A percentile compares a stretch with the other conserved stretches of the same genome.
Evolutionary conservation across 2,113 vertebrate genomes (phyloP).

Genomic region (Brachirus orientalis): DNA sequence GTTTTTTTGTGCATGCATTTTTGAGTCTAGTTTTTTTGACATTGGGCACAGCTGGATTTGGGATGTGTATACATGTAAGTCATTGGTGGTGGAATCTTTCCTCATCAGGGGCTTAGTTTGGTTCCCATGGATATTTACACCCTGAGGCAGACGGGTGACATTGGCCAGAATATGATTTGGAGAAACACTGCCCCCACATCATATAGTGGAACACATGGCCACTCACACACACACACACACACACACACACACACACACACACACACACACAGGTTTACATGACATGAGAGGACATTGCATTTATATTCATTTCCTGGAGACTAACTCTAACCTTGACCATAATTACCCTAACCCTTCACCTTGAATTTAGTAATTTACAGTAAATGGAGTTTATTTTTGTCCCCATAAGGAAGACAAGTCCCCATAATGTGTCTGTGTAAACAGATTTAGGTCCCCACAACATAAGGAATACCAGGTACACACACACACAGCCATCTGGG

Average conservation of each 20-base stretch:
- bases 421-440: too few relatives aligned
- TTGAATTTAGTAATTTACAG: too few relatives aligned
- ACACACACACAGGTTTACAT: too few relatives aligned
- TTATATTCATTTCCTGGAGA: too few relatives aligned
- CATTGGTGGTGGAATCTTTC: slow-evolving; percentile 31
- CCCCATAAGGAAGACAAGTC: too few relatives aligned
- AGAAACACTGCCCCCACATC: slow-evolving; percentile 68
- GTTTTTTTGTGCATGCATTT: too few relatives aligned
- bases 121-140: slow-evolving; percentile 78
- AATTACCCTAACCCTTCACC: too few relatives aligned
- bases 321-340: too few relatives aligned
- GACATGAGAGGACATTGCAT: too few relatives aligned
- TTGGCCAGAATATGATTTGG: slow-evolving; percentile 75
- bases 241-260: slow-evolving; percentile 16
- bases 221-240: slow-evolving; percentile 18
- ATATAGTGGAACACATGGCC: slow-evolving; percentile 71
- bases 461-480: too few relatives aligned
- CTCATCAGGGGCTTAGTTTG: slow-evolving; percentile 67
- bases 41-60: neutral
- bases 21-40: neutral
- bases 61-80: neutral
- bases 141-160: slow-evolving; percentile 74
- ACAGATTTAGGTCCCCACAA: too few relatives aligned
- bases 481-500: slow-evolving; percentile 59
- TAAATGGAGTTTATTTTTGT: too few relatives aligned